Base-by-base conservation (phyloP, 2,797 vertebrate genomes). In the Craterocephalus amniculus region DNA sequence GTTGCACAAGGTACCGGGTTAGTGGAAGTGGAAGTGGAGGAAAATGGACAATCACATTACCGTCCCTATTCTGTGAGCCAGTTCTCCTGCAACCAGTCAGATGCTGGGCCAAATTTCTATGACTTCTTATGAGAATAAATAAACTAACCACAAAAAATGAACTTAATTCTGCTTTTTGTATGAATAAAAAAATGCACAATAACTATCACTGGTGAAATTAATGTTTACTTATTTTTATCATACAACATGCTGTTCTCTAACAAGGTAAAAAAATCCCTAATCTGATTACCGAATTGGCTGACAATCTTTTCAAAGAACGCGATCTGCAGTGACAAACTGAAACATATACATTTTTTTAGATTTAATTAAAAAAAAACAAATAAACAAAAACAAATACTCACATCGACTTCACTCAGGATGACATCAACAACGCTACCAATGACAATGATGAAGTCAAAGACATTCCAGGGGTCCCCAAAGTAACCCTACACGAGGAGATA, bases 391-490 rank as follows among this genome's bases (percentile, higher is more conserved):
- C 1, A 2, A 4, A 9, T 81, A 96, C 98, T 99, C 87, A 99
- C 98, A 0, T 99, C 96, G 0, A 99, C 95, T 94, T 99, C 97
- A 0, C 96, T 98, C 70, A 99, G 94, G 92, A 99, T 97, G 77
- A 99, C 98, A 0, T 99, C 98, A 1, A 99, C 96, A 45, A 99
- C 95, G 79, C 98, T 99, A 56, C 98, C 98, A 0, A 99, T 83
- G 69, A 99, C 98, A 1, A 99, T 99, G 45, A 99, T 91, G 89
- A 99, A 99, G 90, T 99, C 98, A 73, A 99, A 99, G 67, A 99
- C 98, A 0, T 99, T 99, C 98, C 98, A 99, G 16, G 98, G 98
- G 84, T 99, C 98, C 76, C 98, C 97, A 0, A 99, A 99, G 87
- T 99, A 99, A 74, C 98, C 98, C 98, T 99, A 89, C 38, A 75